Conservation (phyloP, 2,113 vertebrate genomes). For the Ctenomys sociabilis region DNA sequence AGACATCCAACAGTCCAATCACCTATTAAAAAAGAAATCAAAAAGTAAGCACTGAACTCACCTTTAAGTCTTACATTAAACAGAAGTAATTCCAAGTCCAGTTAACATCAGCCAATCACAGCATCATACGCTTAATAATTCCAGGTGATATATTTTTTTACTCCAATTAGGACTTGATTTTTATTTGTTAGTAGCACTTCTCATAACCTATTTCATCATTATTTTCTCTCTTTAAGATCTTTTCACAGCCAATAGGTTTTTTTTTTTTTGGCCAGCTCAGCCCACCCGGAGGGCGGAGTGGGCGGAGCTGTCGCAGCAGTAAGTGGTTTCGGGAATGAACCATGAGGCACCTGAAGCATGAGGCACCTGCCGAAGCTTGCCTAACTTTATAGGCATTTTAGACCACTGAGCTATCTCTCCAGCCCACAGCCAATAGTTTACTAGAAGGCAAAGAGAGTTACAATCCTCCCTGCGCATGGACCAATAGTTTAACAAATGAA, state of each 20-base stretch:
- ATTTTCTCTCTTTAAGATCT: constrained; percentile 17
- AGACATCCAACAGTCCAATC: constrained; percentile 97
- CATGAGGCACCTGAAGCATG: no score
- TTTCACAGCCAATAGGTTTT: not conserved
- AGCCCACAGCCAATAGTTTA: not conserved
- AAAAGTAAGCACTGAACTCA: not conserved
- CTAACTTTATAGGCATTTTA: no score
- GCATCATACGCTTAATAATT: not conserved
- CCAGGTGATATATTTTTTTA: not conserved
- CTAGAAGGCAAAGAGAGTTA: constrained; percentile 22
- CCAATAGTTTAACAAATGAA: not conserved
- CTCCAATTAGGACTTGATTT: not conserved
- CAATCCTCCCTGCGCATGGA: not conserved
- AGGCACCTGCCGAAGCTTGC: no score
- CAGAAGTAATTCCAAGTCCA: constrained; percentile 8
- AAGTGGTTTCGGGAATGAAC: no score
- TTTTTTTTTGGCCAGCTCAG: no score
- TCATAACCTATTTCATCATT: constrained; percentile 19
- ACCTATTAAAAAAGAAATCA: constrained; percentile 86
- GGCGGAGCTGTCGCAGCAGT: no score
- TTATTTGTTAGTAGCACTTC: not conserved
- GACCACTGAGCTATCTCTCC: no score
- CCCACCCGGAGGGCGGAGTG: no score
- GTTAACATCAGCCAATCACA: not conserved
- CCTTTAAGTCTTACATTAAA: not conserved